Evolutionary conservation across 2,888 invertebrate species (phyloP).

Genomic region (Leptinotarsa peninsularis): DNA sequence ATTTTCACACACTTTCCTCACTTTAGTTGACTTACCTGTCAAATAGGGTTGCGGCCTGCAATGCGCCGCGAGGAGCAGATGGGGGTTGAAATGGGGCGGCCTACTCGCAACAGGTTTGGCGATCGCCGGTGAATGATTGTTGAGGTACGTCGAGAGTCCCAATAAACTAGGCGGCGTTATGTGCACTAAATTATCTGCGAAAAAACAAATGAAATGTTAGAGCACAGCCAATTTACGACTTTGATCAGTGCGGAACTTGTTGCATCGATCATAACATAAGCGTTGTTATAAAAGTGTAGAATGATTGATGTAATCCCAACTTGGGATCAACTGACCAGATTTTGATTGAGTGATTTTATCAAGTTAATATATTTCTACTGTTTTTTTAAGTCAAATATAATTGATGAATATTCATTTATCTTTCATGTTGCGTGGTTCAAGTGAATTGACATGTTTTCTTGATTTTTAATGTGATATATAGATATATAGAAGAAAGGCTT

Average conservation of each 20-base stretch:
- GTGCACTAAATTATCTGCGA: constrained; percentile 62
- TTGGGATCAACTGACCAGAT: background rate
- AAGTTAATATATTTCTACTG: no score
- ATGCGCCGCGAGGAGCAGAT: constrained; percentile 84
- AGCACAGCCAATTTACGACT: background rate
- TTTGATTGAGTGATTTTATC: no score
- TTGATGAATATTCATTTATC: no score
- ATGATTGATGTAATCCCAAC: background rate
- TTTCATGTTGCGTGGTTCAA: no score
- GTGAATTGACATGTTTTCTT: no score
- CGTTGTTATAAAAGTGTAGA: background rate
- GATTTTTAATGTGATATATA: no score
- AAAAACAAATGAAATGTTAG: constrained; percentile 22
- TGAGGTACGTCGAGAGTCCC: constrained; percentile 65
- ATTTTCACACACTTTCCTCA: background rate
- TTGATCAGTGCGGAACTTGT: background rate
- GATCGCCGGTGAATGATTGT: constrained; percentile 71
- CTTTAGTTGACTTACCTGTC: constrained; percentile 70
- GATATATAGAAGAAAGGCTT: no score
- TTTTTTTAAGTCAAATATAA: no score
- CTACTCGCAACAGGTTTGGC: constrained; percentile 89
- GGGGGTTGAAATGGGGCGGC: constrained; percentile 75
- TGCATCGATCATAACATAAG: background rate
- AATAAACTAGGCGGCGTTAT: constrained; percentile 65
- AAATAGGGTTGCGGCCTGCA: constrained; percentile 86